Conservation (phyloP, 2,888 invertebrate genomes). For the Zygogramma bicolorata region DNA sequence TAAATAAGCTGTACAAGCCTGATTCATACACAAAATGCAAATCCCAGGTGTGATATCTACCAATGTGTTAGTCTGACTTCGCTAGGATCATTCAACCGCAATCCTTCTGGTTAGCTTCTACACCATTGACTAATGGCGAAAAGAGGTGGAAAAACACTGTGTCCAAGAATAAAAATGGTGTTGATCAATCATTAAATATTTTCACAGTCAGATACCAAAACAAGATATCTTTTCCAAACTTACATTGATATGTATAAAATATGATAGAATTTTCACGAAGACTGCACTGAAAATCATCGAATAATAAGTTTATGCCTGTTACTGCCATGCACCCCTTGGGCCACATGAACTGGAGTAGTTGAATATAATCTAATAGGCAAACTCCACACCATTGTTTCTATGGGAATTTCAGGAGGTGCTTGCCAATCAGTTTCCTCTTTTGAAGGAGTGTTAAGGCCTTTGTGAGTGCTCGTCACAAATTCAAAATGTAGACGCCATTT, state of each 20-base stretch:
- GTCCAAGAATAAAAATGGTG: no score
- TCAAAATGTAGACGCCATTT: slow-evolving; percentile 98
- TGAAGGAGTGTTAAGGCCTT: slow-evolving; percentile 70
- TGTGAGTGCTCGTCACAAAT: slow-evolving; percentile 88
- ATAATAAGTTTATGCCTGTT: slow-evolving; percentile 61
- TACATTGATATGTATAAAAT: neutral
- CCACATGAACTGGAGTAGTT: slow-evolving; percentile 86
- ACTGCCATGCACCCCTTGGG: slow-evolving; percentile 72
- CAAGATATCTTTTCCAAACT: no score
- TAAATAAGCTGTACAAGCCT: no score
- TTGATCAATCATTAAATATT: no score
- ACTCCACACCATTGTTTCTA: slow-evolving; percentile 99
- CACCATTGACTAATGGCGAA: no score
- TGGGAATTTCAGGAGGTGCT: slow-evolving; percentile 87
- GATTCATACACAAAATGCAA: no score
- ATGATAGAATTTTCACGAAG: neutral
- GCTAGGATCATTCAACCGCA: no score
- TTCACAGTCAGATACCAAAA: no score
- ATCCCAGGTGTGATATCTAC: no score
- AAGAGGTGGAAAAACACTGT: no score
- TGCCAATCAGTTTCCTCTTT: slow-evolving; percentile 78
- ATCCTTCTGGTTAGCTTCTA: no score
- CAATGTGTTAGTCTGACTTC: no score
- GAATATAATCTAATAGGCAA: slow-evolving; percentile 94
- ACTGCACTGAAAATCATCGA: slow-evolving; percentile 28